These are phyloP conservation scores for Caenorhabditis parvicauda DNA, from an alignment of 2,888 invertebrate species.

Conservation along the genomic window DNA sequence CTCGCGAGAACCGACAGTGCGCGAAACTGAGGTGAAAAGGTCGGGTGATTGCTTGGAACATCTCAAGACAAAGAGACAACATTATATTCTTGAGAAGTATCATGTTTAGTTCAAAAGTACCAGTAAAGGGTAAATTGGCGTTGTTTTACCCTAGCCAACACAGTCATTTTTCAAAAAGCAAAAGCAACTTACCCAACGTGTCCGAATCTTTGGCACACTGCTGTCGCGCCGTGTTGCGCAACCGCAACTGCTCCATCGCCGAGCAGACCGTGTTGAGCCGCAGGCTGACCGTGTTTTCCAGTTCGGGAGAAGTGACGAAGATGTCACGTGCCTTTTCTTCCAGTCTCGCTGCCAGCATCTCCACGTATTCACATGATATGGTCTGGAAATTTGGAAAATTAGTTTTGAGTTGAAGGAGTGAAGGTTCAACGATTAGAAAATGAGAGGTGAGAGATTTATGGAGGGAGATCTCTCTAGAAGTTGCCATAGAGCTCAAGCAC, in stretches of 20 bases:
- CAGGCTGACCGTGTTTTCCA: constrained; percentile 25
- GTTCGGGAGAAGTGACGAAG: constrained; percentile 21
- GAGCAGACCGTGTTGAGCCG: constrained; percentile 40
- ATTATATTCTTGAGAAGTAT: too few relatives aligned
- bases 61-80: too few relatives aligned
- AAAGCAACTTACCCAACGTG: constrained; percentile 27
- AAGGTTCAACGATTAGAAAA: too few relatives aligned
- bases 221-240: constrained; percentile 14
- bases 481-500: too few relatives aligned
- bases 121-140: too few relatives aligned
- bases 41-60: constrained; percentile 2
- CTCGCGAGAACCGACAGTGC: constrained; percentile 7
- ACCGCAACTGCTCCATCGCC: constrained; percentile 39
- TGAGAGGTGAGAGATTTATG: too few relatives aligned
- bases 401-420: background rate
- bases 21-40: constrained; percentile 3
- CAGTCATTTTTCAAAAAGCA: background rate
- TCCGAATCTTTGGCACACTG: constrained; percentile 27
- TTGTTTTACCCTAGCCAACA: too few relatives aligned
- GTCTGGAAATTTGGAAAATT: constrained; percentile 24
- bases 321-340: constrained; percentile 22
- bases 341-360: constrained; percentile 35
- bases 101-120: too few relatives aligned
- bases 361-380: constrained; percentile 39
- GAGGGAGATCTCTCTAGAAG: too few relatives aligned